A percentile compares a stretch with the other conserved stretches of the same genome.
These are phyloP conservation scores for Melopsittacus undulatus DNA, from an alignment of 2,797 vertebrate genomes.

Conservation along the genomic window DNA sequence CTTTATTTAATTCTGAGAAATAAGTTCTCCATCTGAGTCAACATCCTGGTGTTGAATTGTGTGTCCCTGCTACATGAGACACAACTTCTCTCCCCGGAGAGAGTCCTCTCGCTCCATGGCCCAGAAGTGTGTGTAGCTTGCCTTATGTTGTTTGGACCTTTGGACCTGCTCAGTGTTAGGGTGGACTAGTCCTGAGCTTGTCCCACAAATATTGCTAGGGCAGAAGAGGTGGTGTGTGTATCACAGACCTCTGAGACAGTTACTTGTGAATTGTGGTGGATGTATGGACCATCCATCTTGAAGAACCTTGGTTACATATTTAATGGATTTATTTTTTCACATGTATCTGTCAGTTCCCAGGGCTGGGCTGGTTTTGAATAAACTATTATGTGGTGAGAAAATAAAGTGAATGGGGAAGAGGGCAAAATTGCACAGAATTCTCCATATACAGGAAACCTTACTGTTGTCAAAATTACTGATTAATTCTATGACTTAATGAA, in stretches of 20 bases:
- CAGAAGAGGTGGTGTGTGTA: neutral
- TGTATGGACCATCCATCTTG: rapidly evolving
- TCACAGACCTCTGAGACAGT: neutral
- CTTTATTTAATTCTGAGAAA: neutral
- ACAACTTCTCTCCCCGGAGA: neutral
- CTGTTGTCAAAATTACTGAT: neutral
- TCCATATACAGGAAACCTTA: neutral
- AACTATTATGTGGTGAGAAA: neutral
- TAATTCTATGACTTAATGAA: neutral
- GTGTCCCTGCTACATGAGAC: neutral
- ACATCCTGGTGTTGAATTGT: neutral
- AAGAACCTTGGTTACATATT: neutral
- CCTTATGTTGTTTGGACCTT: neutral
- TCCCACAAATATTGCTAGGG: neutral
- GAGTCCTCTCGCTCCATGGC: neutral
- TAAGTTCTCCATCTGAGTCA: neutral
- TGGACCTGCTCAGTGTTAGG: rapidly evolving
- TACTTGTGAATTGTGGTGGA: neutral
- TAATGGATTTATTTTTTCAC: neutral
- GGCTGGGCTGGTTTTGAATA: neutral
- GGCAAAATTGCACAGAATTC: neutral
- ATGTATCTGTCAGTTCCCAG: neutral
- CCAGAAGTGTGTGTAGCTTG: neutral
- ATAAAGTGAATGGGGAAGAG: neutral
- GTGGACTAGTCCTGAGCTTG: too few relatives aligned